These are phyloP conservation scores for Mesocricetus auratus DNA, from an alignment of 2,113 vertebrate species.

Conservation along the genomic window DNA sequence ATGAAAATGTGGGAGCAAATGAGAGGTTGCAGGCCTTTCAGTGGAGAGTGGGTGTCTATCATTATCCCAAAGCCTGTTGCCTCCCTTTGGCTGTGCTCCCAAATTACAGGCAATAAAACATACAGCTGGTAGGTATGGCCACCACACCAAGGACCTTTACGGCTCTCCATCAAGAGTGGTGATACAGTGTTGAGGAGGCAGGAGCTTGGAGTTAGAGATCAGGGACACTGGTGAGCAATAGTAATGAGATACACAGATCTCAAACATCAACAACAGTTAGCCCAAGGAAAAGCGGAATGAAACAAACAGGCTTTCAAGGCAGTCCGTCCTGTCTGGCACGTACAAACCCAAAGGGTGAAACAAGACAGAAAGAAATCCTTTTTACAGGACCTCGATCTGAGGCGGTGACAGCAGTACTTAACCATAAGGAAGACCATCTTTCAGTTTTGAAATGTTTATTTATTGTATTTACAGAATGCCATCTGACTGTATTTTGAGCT, in stretches of 20 bases:
- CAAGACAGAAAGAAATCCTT: background rate
- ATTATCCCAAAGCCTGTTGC: background rate
- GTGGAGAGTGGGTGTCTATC: background rate
- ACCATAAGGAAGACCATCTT: background rate
- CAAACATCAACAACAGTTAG: background rate
- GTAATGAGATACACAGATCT: background rate
- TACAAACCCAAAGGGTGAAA: background rate
- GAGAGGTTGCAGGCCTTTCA: background rate
- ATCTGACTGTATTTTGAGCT: constrained; percentile 33
- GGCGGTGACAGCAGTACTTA: constrained; percentile 22
- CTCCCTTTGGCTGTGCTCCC: constrained; percentile 14
- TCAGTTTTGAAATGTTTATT: constrained; percentile 33
- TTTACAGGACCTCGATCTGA: constrained; percentile 11
- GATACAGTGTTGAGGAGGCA: background rate
- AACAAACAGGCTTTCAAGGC: background rate
- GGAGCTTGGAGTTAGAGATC: background rate
- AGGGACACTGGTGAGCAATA: background rate
- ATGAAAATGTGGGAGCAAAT: constrained; percentile 44
- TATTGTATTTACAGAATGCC: constrained; percentile 19
- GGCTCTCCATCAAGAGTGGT: background rate
- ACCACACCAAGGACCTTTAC: background rate
- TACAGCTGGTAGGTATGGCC: background rate
- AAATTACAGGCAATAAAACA: constrained; percentile 6
- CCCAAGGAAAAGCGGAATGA: background rate
- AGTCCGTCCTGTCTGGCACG: background rate